Conservation (phyloP, 2,888 invertebrate species). For the Drosophila recens region DNA sequence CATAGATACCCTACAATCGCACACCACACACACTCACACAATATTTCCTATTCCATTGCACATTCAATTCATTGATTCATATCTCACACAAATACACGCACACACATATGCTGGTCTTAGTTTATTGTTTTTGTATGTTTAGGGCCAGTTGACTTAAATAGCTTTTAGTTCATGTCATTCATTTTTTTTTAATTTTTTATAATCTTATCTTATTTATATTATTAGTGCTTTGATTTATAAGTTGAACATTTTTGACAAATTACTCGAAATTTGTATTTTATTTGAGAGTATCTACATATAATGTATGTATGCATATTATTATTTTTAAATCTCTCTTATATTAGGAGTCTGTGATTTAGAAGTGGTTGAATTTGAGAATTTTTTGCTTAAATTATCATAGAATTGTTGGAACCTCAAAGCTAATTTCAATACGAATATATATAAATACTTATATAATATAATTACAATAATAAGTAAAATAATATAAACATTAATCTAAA, state of each 20-base stretch:
- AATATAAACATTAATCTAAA: conserved; percentile 30
- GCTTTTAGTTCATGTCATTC: conserved; percentile 57
- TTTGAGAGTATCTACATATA: conserved; percentile 44
- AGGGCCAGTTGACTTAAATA: conserved; percentile 74
- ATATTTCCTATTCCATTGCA: conserved; percentile 23
- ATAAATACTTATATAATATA: conserved; percentile 32
- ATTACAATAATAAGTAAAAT: conserved; percentile 11
- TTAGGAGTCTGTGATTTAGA: conserved; percentile 84
- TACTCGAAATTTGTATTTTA: conserved; percentile 67
- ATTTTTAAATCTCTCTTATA: conserved; percentile 72
- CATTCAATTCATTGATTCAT: conserved; percentile 36
- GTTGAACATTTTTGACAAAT: conserved; percentile 56
- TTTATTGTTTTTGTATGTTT: conserved; percentile 61
- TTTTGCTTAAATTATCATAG: conserved; percentile 62
- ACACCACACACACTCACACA: conserved; percentile 9
- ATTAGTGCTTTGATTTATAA: conserved; percentile 52
- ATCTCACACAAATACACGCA: conserved; percentile 32
- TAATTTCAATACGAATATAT: conserved; percentile 60
- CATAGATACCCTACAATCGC: background rate
- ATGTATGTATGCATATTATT: conserved; percentile 41
- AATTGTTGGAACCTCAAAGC: conserved; percentile 68
- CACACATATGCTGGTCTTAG: conserved; percentile 51
- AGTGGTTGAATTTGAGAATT: conserved; percentile 80
- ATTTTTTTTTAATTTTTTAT: conserved; percentile 43
- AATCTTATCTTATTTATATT: conserved; percentile 50